Evolutionary conservation across 2,113 vertebrate genomes (phyloP).

Genomic region (Ailurus styani): DNA sequence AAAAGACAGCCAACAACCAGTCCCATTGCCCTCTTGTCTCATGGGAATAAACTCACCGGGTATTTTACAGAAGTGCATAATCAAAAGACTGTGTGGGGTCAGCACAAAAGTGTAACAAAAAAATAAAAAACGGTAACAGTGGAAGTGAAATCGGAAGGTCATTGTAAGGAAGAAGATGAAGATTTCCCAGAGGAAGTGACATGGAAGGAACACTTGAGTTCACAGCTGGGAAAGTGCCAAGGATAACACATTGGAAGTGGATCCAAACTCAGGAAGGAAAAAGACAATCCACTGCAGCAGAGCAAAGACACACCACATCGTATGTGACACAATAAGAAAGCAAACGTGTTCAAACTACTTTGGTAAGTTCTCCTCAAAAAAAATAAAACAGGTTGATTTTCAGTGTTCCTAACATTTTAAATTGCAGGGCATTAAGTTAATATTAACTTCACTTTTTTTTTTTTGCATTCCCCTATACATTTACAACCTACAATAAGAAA

Average conservation of each 20-base stretch:
- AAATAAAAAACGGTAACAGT: neutral
- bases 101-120: neutral
- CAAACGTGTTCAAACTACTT: neutral
- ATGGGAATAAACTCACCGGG: neutral
- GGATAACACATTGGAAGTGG: neutral
- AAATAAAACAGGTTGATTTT: neutral
- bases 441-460: neutral
- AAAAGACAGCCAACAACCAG: neutral
- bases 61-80: neutral
- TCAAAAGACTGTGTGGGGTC: neutral
- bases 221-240: neutral
- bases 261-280: neutral
- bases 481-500: neutral
- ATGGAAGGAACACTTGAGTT: neutral
- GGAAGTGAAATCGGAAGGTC: neutral
- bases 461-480: neutral
- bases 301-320: neutral
- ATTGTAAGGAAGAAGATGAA: neutral
- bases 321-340: neutral
- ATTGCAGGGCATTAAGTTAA: neutral
- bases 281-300: neutral
- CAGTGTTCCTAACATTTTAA: conserved; percentile 19
- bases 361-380: neutral
- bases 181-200: neutral
- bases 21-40: neutral